Percentiles rank a stretch among this genome's conserved stretches.
These are phyloP conservation scores for Rhinolophus ferrumequinum DNA, from an alignment of 2,113 vertebrate genomes.

Conservation along the genomic window DNA sequence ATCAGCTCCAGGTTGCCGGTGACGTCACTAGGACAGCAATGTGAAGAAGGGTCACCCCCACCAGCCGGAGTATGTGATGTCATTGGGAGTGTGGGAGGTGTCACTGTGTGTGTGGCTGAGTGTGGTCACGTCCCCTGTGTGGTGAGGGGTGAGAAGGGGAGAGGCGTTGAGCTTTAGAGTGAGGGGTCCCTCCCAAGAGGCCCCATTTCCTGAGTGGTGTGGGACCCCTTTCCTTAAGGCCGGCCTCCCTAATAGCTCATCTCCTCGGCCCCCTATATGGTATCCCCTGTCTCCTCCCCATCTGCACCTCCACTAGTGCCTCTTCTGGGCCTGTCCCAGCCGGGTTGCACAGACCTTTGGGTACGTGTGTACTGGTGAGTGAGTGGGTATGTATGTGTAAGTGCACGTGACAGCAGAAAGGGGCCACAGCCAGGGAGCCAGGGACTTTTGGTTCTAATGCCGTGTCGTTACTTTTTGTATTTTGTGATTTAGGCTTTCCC, in stretches of 20 bases:
- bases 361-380: not conserved
- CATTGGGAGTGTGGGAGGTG: not conserved
- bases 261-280: not conserved
- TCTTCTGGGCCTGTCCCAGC: not conserved
- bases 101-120: not conserved
- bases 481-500: not conserved
- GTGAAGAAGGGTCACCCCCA: constrained; percentile 10
- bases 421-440: not conserved
- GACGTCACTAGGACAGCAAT: constrained; percentile 66
- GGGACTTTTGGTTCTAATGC: not conserved
- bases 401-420: not conserved
- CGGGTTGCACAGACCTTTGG: not conserved
- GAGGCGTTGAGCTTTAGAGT: not conserved
- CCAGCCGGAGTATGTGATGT: not conserved
- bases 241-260: too few relatives aligned
- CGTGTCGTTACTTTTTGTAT: not conserved
- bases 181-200: not conserved
- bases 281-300: too few relatives aligned
- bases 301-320: not conserved
- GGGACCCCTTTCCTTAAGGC: not conserved
- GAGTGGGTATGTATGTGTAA: not conserved
- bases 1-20: constrained; percentile 58
- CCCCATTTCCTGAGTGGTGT: not conserved
- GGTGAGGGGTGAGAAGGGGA: not conserved
- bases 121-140: not conserved